Conservation (phyloP, 2,797 vertebrate species). For the Ara ararauna region DNA sequence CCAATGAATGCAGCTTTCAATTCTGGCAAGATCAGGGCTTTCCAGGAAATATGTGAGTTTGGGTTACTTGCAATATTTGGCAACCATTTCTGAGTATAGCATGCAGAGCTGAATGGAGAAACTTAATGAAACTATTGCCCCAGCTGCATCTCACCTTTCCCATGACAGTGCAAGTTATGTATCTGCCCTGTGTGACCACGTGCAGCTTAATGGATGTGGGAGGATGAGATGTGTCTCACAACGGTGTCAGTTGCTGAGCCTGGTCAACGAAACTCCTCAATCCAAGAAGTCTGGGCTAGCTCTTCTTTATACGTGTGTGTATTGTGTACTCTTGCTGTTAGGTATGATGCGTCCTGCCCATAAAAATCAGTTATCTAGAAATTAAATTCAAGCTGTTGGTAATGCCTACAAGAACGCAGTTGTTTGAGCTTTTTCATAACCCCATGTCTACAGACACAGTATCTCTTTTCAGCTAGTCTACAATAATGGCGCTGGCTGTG, state of each 20-base stretch:
- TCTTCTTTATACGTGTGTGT: no score
- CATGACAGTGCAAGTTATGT: rapidly evolving
- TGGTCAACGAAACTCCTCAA: not conserved
- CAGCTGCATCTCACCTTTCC: not conserved
- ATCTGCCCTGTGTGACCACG: rapidly evolving
- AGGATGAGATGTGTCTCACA: no score
- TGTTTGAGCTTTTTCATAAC: not conserved
- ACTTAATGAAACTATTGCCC: no score
- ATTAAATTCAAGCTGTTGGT: not conserved
- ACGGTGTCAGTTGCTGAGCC: not conserved
- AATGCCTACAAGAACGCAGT: not conserved
- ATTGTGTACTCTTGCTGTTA: not conserved
- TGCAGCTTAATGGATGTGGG: not conserved
- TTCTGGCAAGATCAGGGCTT: not conserved
- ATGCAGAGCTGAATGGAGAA: not conserved
- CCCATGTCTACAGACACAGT: not conserved
- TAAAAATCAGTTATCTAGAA: not conserved
- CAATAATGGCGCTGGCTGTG: not conserved
- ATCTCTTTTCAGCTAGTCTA: not conserved
- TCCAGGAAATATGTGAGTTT: not conserved
- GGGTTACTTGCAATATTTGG: no score
- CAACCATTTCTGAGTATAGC: rapidly evolving
- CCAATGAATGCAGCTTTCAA: not conserved
- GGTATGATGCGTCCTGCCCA: not conserved
- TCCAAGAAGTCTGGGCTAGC: not conserved